Conservation (phyloP, 2,797 vertebrate genomes). For the Atherinosoma microstoma region DNA sequence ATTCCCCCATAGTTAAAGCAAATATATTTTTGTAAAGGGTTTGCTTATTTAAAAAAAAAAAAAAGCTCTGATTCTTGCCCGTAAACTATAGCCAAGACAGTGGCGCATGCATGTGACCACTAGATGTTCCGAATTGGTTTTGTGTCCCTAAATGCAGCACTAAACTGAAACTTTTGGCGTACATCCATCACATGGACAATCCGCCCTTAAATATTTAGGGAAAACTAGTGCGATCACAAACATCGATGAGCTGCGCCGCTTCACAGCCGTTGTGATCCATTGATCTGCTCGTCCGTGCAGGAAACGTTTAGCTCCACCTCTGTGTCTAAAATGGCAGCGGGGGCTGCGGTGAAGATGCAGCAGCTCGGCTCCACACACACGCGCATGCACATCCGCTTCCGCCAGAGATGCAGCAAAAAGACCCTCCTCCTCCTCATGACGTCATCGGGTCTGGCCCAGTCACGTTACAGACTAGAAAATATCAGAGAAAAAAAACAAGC, state of each 20-base stretch:
- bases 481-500: slow-evolving; percentile 19
- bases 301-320: slow-evolving; percentile 42
- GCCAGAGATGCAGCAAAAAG: slow-evolving; percentile 31
- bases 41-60: background rate
- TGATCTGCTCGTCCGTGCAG: background rate
- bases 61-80: no score
- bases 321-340: slow-evolving; percentile 81
- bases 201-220: background rate
- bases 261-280: background rate
- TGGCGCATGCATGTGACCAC: slow-evolving; percentile 3
- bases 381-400: slow-evolving; percentile 36
- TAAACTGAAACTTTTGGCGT: background rate
- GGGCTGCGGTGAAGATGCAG: slow-evolving; percentile 56
- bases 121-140: background rate
- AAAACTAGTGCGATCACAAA: background rate
- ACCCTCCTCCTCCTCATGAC: slow-evolving; percentile 58
- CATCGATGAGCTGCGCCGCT: background rate
- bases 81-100: accelerated
- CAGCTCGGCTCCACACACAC: background rate
- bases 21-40: background rate
- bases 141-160: background rate
- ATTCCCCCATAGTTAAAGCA: background rate
- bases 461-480: slow-evolving; percentile 33
- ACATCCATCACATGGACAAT: no score
- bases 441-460: slow-evolving; percentile 64